These are phyloP conservation scores for Trichopria drosophilae DNA, from an alignment of 2,888 invertebrate genomes.

Conservation along the genomic window DNA sequence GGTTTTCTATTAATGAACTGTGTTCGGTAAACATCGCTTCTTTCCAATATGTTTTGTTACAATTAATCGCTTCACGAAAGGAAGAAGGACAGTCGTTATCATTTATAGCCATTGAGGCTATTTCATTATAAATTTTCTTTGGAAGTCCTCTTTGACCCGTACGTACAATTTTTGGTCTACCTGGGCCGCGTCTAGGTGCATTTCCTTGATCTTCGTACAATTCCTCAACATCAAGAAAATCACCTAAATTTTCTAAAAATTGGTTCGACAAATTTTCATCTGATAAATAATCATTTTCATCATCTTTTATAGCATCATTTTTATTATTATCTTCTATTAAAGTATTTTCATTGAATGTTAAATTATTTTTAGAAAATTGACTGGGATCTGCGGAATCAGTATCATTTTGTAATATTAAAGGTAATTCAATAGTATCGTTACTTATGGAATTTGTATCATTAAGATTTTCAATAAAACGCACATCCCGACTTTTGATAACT, in stretches of 20 bases:
- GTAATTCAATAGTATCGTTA: no score
- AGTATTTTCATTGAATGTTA: no score
- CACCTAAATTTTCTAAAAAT: no score
- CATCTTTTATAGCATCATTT: no score
- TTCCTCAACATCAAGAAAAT: no score
- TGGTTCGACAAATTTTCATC: slow-evolving; percentile 8
- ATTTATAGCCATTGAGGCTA: not conserved
- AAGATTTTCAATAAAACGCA: slow-evolving; percentile 7
- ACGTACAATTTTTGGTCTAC: not conserved
- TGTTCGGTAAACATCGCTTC: slow-evolving; percentile 12
- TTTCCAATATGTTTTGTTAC: slow-evolving; percentile 11
- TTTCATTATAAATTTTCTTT: not conserved
- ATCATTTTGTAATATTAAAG: no score
- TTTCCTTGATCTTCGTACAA: not conserved
- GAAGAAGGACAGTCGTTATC: no score
- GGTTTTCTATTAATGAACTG: slow-evolving; percentile 8
- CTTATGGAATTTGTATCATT: no score
- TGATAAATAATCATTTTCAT: no score
- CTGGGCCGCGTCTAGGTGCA: not conserved
- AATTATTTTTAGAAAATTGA: no score
- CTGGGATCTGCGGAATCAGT: no score
- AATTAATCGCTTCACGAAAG: not conserved
- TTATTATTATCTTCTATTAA: no score
- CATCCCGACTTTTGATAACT: slow-evolving; percentile 24
- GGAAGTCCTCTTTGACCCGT: slow-evolving; percentile 12